phyloP scores from a whole-genome alignment of 2,888 invertebrate genomes.

The Pinctada fucata region DNA sequence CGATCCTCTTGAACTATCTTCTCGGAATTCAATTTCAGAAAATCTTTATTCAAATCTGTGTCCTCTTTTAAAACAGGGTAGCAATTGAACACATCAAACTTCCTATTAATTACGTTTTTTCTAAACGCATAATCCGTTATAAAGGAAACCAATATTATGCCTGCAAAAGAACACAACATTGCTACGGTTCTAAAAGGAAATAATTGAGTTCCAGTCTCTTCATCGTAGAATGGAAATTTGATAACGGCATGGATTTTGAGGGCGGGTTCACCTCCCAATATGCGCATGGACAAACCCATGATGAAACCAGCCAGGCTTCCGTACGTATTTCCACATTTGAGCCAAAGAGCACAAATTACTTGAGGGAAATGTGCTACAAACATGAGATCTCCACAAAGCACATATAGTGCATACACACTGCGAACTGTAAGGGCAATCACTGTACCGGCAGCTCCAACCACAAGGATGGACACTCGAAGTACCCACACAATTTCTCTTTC shows the following conservation, averaged over 20 bases:
- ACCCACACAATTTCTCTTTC: constrained; percentile 59
- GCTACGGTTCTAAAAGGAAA: too few relatives aligned
- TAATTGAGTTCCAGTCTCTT: too few relatives aligned
- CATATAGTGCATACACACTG: constrained; percentile 59
- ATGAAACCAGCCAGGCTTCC: constrained; percentile 77
- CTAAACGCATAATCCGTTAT: too few relatives aligned
- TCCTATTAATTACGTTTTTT: too few relatives aligned
- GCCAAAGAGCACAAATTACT: constrained; percentile 56
- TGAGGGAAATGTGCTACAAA: constrained; percentile 62
- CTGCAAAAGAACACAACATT: too few relatives aligned
- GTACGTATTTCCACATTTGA: constrained; percentile 52
- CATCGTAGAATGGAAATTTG: constrained; percentile 50
- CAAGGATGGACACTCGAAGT: constrained; percentile 51
- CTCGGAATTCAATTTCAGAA: too few relatives aligned
- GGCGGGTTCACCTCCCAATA: constrained; percentile 91
- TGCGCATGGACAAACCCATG: constrained; percentile 85
- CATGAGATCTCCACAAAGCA: constrained; percentile 60
- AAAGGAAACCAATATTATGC: too few relatives aligned
- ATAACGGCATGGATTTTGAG: constrained; percentile 79
- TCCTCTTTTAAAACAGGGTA: too few relatives aligned
- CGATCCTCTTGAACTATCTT: too few relatives aligned
- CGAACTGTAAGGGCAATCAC: constrained; percentile 51
- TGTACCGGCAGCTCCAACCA: constrained; percentile 48
- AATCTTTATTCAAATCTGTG: too few relatives aligned
- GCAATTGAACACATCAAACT: too few relatives aligned